Percentiles rank a stretch among this genome's conserved stretches.
phyloP scores from a whole-genome alignment of 1,140 invertebrate species.

The Drosophila littoralis region DNA sequence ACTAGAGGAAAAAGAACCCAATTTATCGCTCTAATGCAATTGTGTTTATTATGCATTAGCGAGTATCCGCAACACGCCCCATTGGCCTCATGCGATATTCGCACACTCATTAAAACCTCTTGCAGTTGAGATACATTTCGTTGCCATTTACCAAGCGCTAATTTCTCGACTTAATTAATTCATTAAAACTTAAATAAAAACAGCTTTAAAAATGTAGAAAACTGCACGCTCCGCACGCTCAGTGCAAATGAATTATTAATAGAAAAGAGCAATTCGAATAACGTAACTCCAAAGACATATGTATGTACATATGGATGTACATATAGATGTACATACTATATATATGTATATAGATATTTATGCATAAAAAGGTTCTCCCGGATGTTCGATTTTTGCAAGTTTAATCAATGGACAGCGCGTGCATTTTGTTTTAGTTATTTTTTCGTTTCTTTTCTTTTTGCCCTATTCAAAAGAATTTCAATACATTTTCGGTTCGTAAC shows the following conservation, averaged over 20 bases:
- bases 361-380: slow-evolving; percentile 61
- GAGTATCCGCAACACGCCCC: slow-evolving; percentile 45
- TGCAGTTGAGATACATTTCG: slow-evolving; percentile 15
- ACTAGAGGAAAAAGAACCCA: slow-evolving; percentile 40
- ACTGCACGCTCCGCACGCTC: slow-evolving; percentile 62
- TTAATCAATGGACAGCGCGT: slow-evolving; percentile 56
- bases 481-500: slow-evolving; percentile 53
- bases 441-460: slow-evolving; percentile 17
- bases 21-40: slow-evolving; percentile 65
- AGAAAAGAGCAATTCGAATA: slow-evolving; percentile 22
- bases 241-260: slow-evolving; percentile 79
- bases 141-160: slow-evolving; percentile 33
- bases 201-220: background rate
- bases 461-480: slow-evolving; percentile 43
- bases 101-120: slow-evolving; percentile 46
- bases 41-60: slow-evolving; percentile 32
- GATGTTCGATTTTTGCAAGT: slow-evolving; percentile 75
- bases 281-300: background rate
- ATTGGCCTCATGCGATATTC: slow-evolving; percentile 67
- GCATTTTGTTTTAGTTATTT: slow-evolving; percentile 28
- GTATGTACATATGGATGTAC: too few relatives aligned
- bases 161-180: slow-evolving; percentile 66
- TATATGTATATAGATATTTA: slow-evolving; percentile 39
- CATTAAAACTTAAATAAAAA: slow-evolving; percentile 52
- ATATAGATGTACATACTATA: slow-evolving; percentile 6